Base-by-base conservation (phyloP, 2,797 vertebrate genomes). In the Gymnoscopelus braueri region DNA sequence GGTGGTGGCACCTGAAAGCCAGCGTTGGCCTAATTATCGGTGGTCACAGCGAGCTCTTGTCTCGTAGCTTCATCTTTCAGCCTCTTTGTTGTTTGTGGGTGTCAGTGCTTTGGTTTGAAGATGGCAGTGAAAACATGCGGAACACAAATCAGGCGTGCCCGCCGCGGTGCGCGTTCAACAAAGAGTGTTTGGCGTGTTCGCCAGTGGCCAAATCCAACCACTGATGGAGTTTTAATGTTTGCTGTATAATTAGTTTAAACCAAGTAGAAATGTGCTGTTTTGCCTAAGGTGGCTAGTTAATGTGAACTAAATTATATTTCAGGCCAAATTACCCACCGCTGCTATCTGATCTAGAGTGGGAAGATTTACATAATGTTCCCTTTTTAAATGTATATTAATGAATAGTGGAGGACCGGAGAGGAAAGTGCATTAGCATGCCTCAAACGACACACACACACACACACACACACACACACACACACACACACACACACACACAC, bases 331-430 rank as follows among this genome's bases (percentile, higher is more conserved):
- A 87, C 70, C 66, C 85, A 76, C 75, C 78, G 8, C 80, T 79
- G 75, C 74, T 84, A 80, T 86, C 79, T 87, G 88, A 93, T 92
- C 81, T 86, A 70, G 82, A 87, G 78, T 81, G 72, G 63, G 75
- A 15, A 60, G 57, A 92, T 91, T 91, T 89, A 78, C 89, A 91
- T 93, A 91, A 91, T 88, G 82, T 83, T 88, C 81, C 75, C 77
- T 85, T 88, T 88, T 85, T 77, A 86, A 91, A 89, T 84, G 39
- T 87, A 91, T 88, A 91, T 87, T 89, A 88, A 92, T 90, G 84
- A 86, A 83, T 72, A 76, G 67, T 59, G 83, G 70, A 78, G 64
- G 72, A 73, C 74, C 72, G 63, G 67, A 79, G 79, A 86, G 67
- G 79, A 60, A 69, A 73, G 49, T 80, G 67, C 70, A 88, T 88